A percentile compares a stretch with the other conserved stretches of the same genome.
phyloP scores from a whole-genome alignment of 2,888 invertebrate species.

The Dascillus cervinus region DNA sequence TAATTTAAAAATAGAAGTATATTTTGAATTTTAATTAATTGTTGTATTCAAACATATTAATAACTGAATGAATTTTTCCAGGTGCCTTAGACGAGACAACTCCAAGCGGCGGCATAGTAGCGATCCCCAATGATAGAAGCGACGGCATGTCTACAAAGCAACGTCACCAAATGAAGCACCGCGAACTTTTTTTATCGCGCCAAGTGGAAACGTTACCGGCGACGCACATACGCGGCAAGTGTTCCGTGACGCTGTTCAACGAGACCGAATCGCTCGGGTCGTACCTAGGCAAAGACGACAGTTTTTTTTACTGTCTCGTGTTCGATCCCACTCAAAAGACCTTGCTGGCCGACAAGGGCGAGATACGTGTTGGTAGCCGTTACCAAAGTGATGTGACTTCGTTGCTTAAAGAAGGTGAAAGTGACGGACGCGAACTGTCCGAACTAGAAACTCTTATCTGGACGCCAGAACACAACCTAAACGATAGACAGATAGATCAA shows the following conservation, averaged over 20 bases:
- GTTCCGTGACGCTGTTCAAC: constrained; percentile 96
- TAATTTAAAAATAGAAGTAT: too few species aligned
- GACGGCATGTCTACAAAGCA: constrained; percentile 73
- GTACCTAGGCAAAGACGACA: constrained; percentile 96
- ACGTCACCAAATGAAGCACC: constrained; percentile 92
- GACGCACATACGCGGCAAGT: constrained; percentile 98
- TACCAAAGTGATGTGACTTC: constrained; percentile 93
- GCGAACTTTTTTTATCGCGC: constrained; percentile 95
- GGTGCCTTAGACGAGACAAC: constrained; percentile 40
- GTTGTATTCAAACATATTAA: too few species aligned
- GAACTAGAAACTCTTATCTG: constrained; percentile 89
- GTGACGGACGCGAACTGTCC: constrained; percentile 30
- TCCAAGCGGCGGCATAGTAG: constrained; percentile 10
- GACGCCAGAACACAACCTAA: constrained; percentile 86
- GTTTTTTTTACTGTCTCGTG: constrained; percentile 99
- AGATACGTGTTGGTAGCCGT: constrained; percentile 85
- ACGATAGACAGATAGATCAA: constrained; percentile 97
- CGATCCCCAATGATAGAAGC: constrained; percentile 29
- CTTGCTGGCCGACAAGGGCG: constrained; percentile 96
- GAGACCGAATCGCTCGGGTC: constrained; percentile 95
- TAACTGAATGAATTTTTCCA: constrained; percentile 18
- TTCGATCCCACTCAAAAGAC: constrained; percentile 99
- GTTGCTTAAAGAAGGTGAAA: constrained; percentile 65
- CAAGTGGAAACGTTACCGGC: constrained; percentile 97
- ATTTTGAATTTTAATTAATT: too few species aligned